These are phyloP conservation scores for Drosophila aff. DNA, from an alignment of 1,140 invertebrate species.

Conservation along the genomic window DNA sequence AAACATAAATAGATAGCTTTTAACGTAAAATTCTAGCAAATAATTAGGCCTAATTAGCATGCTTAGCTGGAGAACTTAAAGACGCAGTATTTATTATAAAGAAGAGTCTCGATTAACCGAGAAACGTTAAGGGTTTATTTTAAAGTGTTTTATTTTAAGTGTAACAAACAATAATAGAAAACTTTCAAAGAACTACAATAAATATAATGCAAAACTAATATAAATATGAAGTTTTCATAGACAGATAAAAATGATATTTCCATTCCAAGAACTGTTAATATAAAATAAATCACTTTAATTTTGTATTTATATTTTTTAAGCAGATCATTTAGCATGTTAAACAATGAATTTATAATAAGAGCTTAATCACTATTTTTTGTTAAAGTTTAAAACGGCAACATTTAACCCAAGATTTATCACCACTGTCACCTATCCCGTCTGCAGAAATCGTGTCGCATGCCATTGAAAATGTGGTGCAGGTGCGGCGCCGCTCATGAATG, in stretches of 20 bases:
- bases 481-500: slow-evolving; percentile 64
- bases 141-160: neutral
- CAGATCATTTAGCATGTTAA: neutral
- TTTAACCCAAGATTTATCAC: neutral
- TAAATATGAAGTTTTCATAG: neutral
- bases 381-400: neutral
- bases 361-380: neutral
- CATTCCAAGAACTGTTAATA: neutral
- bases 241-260: neutral
- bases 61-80: neutral
- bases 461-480: slow-evolving; percentile 76
- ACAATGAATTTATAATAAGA: no score
- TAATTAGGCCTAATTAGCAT: neutral
- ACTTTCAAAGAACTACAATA: neutral
- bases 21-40: neutral
- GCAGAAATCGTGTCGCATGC: slow-evolving; percentile 61
- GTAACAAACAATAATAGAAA: neutral
- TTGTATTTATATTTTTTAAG: neutral
- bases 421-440: slow-evolving; percentile 33
- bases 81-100: neutral
- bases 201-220: neutral
- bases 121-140: neutral
- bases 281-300: neutral
- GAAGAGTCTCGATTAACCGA: neutral
- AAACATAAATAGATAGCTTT: neutral